Conservation (phyloP, 2,113 vertebrate genomes). For the Mus pahari region DNA sequence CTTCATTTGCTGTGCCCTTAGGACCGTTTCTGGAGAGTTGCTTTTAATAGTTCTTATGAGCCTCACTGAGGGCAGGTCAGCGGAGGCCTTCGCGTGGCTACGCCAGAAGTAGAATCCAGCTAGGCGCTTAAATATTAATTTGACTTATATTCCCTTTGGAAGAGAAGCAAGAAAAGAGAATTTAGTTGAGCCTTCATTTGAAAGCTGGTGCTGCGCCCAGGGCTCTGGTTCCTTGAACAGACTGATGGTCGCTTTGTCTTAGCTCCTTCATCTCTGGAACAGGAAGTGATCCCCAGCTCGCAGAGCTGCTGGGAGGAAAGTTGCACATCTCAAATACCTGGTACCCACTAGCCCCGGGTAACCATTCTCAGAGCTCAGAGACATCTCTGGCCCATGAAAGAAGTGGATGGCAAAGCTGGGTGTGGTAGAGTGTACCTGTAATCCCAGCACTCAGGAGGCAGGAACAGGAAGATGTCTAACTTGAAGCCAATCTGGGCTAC, state of each 20-base stretch:
- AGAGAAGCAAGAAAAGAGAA: neutral
- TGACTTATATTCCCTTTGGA: conserved; percentile 46
- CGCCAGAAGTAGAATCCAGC: conserved; percentile 15
- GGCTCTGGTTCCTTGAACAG: neutral
- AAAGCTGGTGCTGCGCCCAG: neutral
- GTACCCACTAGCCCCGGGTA: neutral
- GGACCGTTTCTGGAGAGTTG: conserved; percentile 19
- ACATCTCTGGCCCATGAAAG: neutral
- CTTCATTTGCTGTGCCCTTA: conserved; percentile 15
- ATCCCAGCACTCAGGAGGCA: neutral
- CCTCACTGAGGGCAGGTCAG: conserved; percentile 15
- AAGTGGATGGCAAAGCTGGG: neutral
- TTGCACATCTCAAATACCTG: neutral
- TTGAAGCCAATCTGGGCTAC: neutral
- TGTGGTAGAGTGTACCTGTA: too few species aligned
- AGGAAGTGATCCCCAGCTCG: neutral
- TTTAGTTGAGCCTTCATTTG: neutral
- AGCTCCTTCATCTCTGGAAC: neutral
- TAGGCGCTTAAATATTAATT: conserved; percentile 66
- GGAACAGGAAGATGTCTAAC: neutral
- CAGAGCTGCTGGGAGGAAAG: neutral
- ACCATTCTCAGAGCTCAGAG: neutral
- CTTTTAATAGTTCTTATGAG: conserved; percentile 4
- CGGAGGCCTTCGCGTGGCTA: neutral
- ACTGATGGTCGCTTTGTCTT: neutral